Conservation (phyloP, 2,113 vertebrate genomes). For the Athene noctua region DNA sequence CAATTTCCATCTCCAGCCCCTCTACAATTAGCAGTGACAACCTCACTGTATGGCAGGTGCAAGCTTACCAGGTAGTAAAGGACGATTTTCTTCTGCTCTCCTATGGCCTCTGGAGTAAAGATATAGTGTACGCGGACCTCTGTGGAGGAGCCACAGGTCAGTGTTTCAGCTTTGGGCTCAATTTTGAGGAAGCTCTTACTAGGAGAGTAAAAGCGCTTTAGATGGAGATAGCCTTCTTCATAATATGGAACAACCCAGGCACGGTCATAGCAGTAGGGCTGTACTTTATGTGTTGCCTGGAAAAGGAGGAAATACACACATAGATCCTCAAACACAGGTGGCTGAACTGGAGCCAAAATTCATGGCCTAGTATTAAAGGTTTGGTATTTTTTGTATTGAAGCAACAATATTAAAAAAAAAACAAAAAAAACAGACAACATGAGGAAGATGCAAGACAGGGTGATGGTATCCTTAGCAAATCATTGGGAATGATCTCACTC, state of each 20-base stretch:
- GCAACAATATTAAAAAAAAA: background rate
- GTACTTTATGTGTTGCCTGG: slow-evolving; percentile 66
- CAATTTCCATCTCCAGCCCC: background rate
- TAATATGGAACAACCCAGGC: slow-evolving; percentile 44
- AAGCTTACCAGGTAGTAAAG: slow-evolving; percentile 76
- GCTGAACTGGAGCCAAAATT: background rate
- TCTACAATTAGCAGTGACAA: background rate
- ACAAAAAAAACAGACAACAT: too few relatives aligned
- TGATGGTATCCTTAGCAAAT: background rate
- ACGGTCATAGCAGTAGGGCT: background rate
- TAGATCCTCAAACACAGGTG: background rate
- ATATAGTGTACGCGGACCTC: slow-evolving; percentile 58
- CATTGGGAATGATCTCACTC: background rate
- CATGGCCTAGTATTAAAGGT: background rate
- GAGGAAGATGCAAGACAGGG: background rate
- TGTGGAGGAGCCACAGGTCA: slow-evolving; percentile 53
- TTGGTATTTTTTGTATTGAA: background rate
- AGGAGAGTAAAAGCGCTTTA: slow-evolving; percentile 66
- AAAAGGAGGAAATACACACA: slow-evolving; percentile 22
- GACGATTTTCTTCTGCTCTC: slow-evolving; percentile 24
- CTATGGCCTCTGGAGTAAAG: slow-evolving; percentile 27
- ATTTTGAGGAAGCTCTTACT: slow-evolving; percentile 73
- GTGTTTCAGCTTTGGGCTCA: slow-evolving; percentile 16
- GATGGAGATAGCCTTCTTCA: background rate
- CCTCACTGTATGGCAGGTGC: background rate